phyloP scores from a whole-genome alignment of 1,140 invertebrate species.

The Medauroidea extradentata region DNA sequence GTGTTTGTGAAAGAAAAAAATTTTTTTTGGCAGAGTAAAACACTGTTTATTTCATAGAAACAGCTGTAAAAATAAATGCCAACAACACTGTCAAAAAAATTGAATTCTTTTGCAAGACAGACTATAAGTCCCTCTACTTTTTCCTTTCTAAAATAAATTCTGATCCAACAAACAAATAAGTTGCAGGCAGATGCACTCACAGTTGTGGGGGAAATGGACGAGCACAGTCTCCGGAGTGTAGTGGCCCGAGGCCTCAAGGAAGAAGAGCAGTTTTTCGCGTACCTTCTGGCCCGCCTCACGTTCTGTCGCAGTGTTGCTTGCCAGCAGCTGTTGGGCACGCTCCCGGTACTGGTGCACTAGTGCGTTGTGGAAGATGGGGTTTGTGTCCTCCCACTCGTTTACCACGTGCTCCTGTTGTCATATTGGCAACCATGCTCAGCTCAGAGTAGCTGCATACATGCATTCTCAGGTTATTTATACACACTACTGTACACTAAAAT shows the following conservation, averaged over 20 bases:
- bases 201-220: constrained; percentile 79
- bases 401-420: constrained; percentile 78
- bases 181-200: constrained; percentile 37
- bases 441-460: no score
- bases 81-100: no score
- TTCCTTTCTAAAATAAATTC: no score
- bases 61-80: no score
- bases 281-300: constrained; percentile 57
- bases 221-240: constrained; percentile 88
- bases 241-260: constrained; percentile 75
- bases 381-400: constrained; percentile 80
- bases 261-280: constrained; percentile 72
- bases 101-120: no score
- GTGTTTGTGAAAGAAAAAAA: no score
- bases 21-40: no score
- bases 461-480: not conserved
- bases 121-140: no score
- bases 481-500: not conserved
- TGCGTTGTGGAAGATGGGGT: constrained; percentile 84
- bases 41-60: no score
- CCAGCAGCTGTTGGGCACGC: constrained; percentile 52
- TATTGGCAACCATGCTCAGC: no score
- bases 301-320: constrained; percentile 54
- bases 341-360: constrained; percentile 82
- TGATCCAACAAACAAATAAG: not conserved